Conservation (phyloP, 1,140 invertebrate genomes). For the Hesperophylax magnus region DNA sequence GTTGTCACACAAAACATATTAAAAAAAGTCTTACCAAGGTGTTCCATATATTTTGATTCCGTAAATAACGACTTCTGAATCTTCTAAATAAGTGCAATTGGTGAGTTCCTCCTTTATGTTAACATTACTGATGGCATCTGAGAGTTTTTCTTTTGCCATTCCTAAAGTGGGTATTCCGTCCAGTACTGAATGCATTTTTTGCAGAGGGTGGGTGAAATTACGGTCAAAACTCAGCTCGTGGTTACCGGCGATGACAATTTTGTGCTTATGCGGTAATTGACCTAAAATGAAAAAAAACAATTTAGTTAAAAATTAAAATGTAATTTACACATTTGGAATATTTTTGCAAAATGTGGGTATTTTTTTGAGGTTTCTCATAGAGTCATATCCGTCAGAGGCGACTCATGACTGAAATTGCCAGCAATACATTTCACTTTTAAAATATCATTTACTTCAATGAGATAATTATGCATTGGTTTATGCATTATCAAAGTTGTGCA, state of each 20-base stretch:
- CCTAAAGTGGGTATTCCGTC: slow-evolving; percentile 79
- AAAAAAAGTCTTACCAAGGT: slow-evolving; percentile 78
- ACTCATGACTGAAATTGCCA: no score
- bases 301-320: no score
- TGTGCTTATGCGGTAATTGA: slow-evolving; percentile 83
- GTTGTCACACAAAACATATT: no score
- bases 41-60: slow-evolving; percentile 89
- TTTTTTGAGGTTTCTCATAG: no score
- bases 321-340: no score
- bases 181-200: slow-evolving; percentile 67
- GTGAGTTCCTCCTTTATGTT: slow-evolving; percentile 79
- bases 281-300: slow-evolving; percentile 68
- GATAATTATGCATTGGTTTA: no score
- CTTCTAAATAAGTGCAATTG: slow-evolving; percentile 87
- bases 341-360: no score
- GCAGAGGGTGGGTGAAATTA: slow-evolving; percentile 76
- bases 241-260: slow-evolving; percentile 92
- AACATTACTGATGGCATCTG: slow-evolving; percentile 74
- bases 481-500: no score
- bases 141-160: slow-evolving; percentile 75
- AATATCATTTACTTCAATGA: no score
- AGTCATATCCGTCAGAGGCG: no score
- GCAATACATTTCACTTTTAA: no score
- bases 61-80: slow-evolving; percentile 77
- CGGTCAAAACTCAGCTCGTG: slow-evolving; percentile 90